A percentile compares a stretch with the other conserved stretches of the same genome.
Evolutionary conservation across 2,888 invertebrate species (phyloP).

Genomic region (Arrhopalites spinosus): DNA sequence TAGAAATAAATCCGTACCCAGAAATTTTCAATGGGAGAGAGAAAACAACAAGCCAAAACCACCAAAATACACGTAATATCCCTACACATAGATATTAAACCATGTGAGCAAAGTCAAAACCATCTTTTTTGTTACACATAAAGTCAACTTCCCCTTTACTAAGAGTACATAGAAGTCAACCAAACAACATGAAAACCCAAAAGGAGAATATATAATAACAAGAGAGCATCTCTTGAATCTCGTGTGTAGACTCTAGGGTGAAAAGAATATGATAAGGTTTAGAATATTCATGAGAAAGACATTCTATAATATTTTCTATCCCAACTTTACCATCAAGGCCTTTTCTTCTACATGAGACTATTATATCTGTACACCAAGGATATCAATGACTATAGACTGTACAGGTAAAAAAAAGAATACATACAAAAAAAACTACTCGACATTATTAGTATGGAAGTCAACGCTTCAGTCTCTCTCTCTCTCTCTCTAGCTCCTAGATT

Average conservation of each 20-base stretch:
- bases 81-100: too few species aligned
- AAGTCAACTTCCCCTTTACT: neutral
- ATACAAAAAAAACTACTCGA: neutral
- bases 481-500: neutral
- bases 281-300: conserved; percentile 29
- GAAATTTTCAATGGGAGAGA: too few species aligned
- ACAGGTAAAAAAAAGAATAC: neutral
- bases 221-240: neutral
- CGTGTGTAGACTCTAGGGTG: neutral
- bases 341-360: too few species aligned
- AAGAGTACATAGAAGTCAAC: neutral
- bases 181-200: neutral
- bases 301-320: neutral
- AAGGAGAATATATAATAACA: neutral
- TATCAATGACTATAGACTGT: neutral
- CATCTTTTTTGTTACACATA: too few species aligned
- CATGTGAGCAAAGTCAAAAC: neutral
- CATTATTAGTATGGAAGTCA: conserved; percentile 13
- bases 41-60: too few species aligned
- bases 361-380: too few species aligned
- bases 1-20: too few species aligned
- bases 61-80: too few species aligned
- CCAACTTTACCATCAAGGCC: neutral
- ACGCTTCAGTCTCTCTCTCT: neutral
- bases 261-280: conserved; percentile 2